A percentile compares a stretch with the other conserved stretches of the same genome.
These are phyloP conservation scores for Drosophila burlai DNA, from an alignment of 1,140 invertebrate genomes.

Conservation along the genomic window DNA sequence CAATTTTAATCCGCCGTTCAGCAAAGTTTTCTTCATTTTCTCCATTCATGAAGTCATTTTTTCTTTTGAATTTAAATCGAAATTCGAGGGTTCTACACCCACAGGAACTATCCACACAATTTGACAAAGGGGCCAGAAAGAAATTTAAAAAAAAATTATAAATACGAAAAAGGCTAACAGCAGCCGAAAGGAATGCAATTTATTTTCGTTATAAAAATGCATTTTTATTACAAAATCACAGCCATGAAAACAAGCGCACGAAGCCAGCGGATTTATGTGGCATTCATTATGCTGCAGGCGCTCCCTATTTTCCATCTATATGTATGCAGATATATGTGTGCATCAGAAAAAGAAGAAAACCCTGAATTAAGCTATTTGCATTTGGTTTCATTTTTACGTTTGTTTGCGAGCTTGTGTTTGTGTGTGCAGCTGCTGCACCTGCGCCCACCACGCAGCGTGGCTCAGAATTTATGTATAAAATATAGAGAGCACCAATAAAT, in stretches of 20 bases:
- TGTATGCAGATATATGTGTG: constrained; percentile 35
- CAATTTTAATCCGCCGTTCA: not conserved
- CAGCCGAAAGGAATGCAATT: constrained; percentile 66
- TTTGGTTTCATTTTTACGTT: constrained; percentile 29
- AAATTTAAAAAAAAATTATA: constrained; percentile 20
- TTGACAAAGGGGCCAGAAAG: constrained; percentile 28
- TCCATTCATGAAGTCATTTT: not conserved
- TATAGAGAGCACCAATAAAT: constrained; percentile 75
- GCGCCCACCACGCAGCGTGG: constrained; percentile 47
- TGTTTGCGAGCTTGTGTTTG: constrained; percentile 31
- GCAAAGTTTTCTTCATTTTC: not conserved
- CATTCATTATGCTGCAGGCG: constrained; percentile 67
- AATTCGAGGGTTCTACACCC: constrained; percentile 14
- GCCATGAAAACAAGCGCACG: constrained; percentile 64
- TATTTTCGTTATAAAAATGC: constrained; percentile 75
- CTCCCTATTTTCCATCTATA: constrained; percentile 32
- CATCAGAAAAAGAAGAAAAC: constrained; percentile 13
- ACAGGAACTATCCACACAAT: constrained; percentile 42
- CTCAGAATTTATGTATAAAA: constrained; percentile 73
- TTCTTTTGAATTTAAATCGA: constrained; percentile 23
- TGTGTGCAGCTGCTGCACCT: constrained; percentile 54
- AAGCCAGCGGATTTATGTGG: constrained; percentile 63
- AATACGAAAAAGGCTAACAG: constrained; percentile 7
- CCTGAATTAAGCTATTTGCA: constrained; percentile 78
- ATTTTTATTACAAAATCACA: constrained; percentile 81